A percentile compares a stretch with the other conserved stretches of the same genome.
Conservation (phyloP, 2,797 vertebrate species). For the Chromobotia macracanthus region DNA sequence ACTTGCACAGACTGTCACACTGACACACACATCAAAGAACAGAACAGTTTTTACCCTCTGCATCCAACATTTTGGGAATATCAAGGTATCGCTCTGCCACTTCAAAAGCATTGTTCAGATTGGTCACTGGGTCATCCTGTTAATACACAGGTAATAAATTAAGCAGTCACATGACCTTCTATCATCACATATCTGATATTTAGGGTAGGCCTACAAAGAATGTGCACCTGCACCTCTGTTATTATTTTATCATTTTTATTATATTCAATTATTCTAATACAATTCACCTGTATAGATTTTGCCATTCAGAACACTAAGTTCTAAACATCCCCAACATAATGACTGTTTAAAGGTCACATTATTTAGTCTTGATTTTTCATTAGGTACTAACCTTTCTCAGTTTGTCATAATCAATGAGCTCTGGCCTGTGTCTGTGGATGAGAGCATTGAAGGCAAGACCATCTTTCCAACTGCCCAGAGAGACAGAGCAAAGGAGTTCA, state of each 20-base stretch:
- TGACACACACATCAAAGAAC: constrained; percentile 3
- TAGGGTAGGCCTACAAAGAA: neutral
- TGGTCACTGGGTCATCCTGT: constrained; percentile 91
- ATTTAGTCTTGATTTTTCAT: neutral
- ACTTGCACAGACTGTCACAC: neutral
- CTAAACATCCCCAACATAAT: neutral
- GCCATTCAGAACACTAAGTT: no score
- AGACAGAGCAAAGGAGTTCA: neutral
- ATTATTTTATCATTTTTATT: neutral
- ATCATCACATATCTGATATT: neutral
- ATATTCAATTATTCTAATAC: neutral
- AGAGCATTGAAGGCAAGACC: constrained; percentile 93
- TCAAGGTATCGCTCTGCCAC: constrained; percentile 95
- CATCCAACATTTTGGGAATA: constrained; percentile 97
- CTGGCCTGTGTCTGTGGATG: constrained; percentile 93
- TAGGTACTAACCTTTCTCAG: constrained; percentile 84
- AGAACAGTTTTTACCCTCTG: constrained; percentile 81
- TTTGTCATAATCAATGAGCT: constrained; percentile 94
- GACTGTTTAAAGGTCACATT: neutral
- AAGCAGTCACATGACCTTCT: neutral
- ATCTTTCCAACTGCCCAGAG: constrained; percentile 88
- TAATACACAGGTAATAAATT: neutral
- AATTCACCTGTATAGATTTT: neutral
- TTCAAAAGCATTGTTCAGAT: constrained; percentile 96
- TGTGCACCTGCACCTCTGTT: no score